phyloP scores from a whole-genome alignment of 2,113 vertebrate species.

The Pachycephala philippinensis region DNA sequence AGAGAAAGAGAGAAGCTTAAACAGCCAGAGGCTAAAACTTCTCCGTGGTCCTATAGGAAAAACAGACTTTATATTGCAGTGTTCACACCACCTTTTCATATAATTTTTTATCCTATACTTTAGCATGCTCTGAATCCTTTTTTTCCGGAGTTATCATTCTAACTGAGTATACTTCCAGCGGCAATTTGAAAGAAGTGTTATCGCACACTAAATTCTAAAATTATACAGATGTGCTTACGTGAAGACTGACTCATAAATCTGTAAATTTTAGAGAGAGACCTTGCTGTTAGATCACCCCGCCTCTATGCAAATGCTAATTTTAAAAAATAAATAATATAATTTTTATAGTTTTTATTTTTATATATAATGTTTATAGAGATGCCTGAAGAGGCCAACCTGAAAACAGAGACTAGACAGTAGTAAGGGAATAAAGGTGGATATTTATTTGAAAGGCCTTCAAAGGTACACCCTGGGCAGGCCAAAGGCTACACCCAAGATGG shows the following conservation, averaged over 20 bases:
- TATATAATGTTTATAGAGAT: too few species aligned
- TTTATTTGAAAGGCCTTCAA: too few species aligned
- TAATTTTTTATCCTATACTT: neutral
- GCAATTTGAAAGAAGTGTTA: neutral
- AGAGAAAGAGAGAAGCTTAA: neutral
- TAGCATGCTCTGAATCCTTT: neutral
- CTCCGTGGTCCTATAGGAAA: rapidly evolving
- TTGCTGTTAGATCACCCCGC: neutral
- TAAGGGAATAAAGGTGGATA: too few species aligned
- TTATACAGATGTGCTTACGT: neutral
- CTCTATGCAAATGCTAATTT: neutral
- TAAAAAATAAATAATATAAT: neutral
- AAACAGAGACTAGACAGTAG: too few species aligned
- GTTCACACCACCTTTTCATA: neutral
- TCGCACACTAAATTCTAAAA: neutral
- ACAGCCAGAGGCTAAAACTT: neutral
- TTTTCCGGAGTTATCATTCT: neutral
- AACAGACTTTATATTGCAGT: neutral
- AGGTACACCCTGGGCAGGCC: too few species aligned
- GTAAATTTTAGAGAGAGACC: neutral
- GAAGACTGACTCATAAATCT: neutral
- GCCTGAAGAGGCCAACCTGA: too few species aligned
- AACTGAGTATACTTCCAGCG: neutral
- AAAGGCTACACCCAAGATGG: too few species aligned
- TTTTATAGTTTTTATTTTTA: neutral